Base-by-base conservation (phyloP, 2,797 vertebrate species). In the Ctenosaura bakeri region DNA sequence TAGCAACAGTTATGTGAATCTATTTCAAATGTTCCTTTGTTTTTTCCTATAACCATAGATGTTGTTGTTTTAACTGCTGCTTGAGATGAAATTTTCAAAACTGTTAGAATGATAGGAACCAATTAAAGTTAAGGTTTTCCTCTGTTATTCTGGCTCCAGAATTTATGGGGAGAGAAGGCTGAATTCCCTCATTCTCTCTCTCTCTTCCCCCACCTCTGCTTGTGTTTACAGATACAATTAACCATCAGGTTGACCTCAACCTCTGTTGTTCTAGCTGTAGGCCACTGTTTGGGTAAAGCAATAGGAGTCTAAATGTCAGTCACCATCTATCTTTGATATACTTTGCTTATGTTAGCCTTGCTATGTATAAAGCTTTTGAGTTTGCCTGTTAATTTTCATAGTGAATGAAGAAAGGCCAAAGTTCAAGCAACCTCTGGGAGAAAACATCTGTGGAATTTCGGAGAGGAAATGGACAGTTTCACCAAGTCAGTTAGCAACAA, bases 1-100 rank as follows among this genome's bases (percentile, higher is more conserved):
- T 5, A 76, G 83, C 46, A 69, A 90, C 73, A 87, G 85, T 78
- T 82, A 64, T 87, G 77, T 90, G 91, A 90, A 92, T 89, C 54
- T 54, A 5, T 13, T 16, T 35, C 46, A 42, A 62, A 38, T 24
- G 3, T 74, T 85, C 2, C 26, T 85, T 54, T 24, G 5, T 32
- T 35, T 46, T 54, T 59, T 9, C 18, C n/a, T 69, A 32, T 85
- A 4, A 62, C 22, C 50, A n/a, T 12, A 32, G 46, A 81, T 54
- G 29, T 29, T 50, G 29, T 80, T 32, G 29, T 52, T 54, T 18
- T 52, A 80, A 76, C 3, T 76, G 50, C 29, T 54, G 26, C 54
- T 81, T 81, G 52, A 54, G 50, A 81, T 54, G 6, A 81, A 32
- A 83, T 4, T 38, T 83, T 66, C 82, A 83, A 83, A 46, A 83